Conservation (phyloP, 2,888 invertebrate species). For the Phortica okadai region DNA sequence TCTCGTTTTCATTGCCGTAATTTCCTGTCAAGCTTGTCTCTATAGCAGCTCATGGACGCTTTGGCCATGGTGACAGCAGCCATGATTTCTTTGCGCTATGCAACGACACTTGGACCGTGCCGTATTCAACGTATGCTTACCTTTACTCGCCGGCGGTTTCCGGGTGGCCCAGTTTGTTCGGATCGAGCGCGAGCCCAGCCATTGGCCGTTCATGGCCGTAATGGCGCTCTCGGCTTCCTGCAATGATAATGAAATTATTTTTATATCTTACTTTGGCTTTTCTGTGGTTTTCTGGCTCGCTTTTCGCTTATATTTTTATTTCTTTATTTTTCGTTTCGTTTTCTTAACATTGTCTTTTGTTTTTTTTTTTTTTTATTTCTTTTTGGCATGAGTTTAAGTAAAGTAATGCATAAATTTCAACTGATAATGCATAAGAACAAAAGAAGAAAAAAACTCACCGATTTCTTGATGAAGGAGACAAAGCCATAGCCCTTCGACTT, state of each 20-base stretch:
- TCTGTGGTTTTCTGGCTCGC: neutral
- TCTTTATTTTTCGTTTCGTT: neutral
- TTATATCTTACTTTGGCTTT: neutral
- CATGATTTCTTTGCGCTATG: neutral
- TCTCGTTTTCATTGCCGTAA: conserved; percentile 67
- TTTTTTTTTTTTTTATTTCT: conserved; percentile 11
- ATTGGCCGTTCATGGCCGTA: conserved; percentile 99
- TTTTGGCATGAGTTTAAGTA: conserved; percentile 5
- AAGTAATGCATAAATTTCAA: conserved; percentile 39
- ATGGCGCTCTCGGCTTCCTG: conserved; percentile 99
- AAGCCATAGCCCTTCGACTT: conserved; percentile 99
- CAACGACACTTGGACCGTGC: conserved; percentile 28
- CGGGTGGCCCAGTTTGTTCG: conserved; percentile 99
- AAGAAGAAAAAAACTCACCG: conserved; percentile 81
- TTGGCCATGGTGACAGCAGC: neutral
- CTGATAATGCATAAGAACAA: conserved; percentile 9
- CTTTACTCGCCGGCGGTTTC: conserved; percentile 96
- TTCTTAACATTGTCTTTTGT: neutral
- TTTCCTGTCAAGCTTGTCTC: conserved; percentile 54
- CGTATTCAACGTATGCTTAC: conserved; percentile 77
- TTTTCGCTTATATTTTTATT: neutral
- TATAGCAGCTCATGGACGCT: too few species aligned
- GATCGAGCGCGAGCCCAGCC: conserved; percentile 98
- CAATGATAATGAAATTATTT: conserved; percentile 59
- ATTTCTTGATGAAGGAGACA: conserved; percentile 98